phyloP scores from a whole-genome alignment of 2,797 vertebrate genomes.

The Sebastes alutus region DNA sequence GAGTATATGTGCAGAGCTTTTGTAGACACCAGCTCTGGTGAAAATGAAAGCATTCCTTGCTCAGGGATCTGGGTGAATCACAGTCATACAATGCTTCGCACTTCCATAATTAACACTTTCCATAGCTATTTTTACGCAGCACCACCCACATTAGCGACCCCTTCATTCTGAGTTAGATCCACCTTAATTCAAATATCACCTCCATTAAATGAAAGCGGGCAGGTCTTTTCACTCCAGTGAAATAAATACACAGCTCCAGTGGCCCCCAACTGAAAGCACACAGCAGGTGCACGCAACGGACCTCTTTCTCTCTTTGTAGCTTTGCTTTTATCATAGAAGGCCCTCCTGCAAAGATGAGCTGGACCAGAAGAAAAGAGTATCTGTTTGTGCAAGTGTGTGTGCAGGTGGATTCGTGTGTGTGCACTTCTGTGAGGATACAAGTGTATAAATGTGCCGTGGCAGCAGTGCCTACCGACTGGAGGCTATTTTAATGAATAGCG shows the following conservation, averaged over 20 bases:
- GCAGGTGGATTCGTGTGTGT: constrained; percentile 26
- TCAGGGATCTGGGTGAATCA: not conserved
- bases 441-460: constrained; percentile 71
- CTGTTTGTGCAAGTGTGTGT: constrained; percentile 24
- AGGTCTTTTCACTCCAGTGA: constrained; percentile 23
- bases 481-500: constrained; percentile 77
- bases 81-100: constrained; percentile 15
- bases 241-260: constrained; percentile 31
- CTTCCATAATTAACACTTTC: constrained; percentile 41
- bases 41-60: not conserved
- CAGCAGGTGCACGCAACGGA: constrained; percentile 6
- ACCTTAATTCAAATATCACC: constrained; percentile 38
- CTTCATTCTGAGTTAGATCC: constrained; percentile 1
- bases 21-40: not conserved
- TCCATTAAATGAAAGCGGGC: constrained; percentile 21
- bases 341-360: constrained; percentile 46
- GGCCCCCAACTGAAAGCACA: constrained; percentile 37
- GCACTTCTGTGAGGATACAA: constrained; percentile 52
- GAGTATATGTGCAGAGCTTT: not conserved
- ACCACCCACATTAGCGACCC: constrained; percentile 34
- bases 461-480: constrained; percentile 65
- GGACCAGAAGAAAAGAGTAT: constrained; percentile 54
- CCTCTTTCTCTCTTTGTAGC: constrained; percentile 39
- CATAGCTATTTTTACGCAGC: constrained; percentile 9
- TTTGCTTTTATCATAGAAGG: constrained; percentile 43